Evolutionary conservation across 2,113 vertebrate species (phyloP).

Genomic region (Hystrix cristata): DNA sequence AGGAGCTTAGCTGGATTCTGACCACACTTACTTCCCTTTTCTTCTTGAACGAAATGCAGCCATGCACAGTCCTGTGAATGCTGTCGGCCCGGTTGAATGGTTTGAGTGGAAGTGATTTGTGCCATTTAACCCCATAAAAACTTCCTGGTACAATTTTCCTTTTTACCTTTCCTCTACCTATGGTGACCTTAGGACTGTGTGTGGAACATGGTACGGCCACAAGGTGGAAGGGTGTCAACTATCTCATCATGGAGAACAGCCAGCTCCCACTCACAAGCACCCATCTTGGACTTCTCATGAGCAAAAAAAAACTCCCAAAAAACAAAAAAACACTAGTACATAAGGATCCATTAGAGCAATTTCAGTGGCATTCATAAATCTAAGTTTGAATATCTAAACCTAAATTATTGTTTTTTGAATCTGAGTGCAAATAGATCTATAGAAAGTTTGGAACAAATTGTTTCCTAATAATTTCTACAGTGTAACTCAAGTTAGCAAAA

Average conservation of each 20-base stretch:
- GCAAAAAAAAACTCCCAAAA: background rate
- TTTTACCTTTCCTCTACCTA: background rate
- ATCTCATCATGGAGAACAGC: background rate
- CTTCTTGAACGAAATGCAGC: background rate
- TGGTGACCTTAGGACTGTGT: background rate
- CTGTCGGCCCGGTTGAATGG: background rate
- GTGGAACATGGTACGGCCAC: background rate
- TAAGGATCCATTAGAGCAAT: background rate
- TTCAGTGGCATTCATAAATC: background rate
- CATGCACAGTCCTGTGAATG: background rate
- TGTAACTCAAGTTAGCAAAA: background rate
- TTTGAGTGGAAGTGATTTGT: background rate
- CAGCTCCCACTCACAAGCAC: no score
- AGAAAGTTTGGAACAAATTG: slow-evolving; percentile 10
- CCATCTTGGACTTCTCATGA: background rate
- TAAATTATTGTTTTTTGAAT: background rate
- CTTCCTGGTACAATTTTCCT: background rate
- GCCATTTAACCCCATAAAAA: background rate
- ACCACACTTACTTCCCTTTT: background rate
- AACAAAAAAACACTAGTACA: background rate
- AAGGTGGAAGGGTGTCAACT: background rate
- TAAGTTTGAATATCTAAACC: background rate
- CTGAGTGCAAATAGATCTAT: background rate
- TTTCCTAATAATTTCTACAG: slow-evolving; percentile 12
- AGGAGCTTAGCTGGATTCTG: background rate